A percentile compares a stretch with the other conserved stretches of the same genome.
phyloP scores from a whole-genome alignment of 2,113 vertebrate species.

The Cinclus mexicanus region DNA sequence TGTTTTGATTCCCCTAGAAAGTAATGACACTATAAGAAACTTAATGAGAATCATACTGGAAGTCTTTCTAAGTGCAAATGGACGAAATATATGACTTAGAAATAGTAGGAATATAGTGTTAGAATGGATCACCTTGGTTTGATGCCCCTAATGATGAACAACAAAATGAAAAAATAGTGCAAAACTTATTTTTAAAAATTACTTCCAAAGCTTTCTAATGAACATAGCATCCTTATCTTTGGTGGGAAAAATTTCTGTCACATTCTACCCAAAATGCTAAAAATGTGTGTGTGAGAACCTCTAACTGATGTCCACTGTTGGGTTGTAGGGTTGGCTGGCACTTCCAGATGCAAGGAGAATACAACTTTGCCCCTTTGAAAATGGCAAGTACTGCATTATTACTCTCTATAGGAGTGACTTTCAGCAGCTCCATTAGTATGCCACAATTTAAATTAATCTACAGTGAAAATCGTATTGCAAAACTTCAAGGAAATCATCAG shows the following conservation, averaged over 20 bases:
- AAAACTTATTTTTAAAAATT: background rate
- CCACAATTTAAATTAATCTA: background rate
- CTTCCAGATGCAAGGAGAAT: conserved; percentile 81
- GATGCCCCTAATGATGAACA: background rate
- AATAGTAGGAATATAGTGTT: background rate
- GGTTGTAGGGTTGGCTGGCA: conserved; percentile 82
- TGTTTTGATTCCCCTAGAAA: background rate
- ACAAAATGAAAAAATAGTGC: background rate
- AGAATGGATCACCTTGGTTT: background rate
- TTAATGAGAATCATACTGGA: background rate
- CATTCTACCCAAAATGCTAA: background rate
- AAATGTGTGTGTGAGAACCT: background rate
- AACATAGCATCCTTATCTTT: background rate
- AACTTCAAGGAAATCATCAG: background rate
- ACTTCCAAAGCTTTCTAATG: background rate
- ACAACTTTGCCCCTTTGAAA: conserved; percentile 86
- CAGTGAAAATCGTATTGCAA: background rate
- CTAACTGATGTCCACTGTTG: background rate
- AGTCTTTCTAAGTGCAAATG: background rate
- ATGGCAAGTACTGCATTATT: conserved; percentile 74
- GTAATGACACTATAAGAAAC: background rate
- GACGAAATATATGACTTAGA: background rate
- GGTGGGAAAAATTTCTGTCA: background rate
- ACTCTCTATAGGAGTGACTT: background rate
- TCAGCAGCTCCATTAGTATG: background rate